Conservation (phyloP, 2,797 vertebrate species). For the Leptoclinus maculatus region DNA sequence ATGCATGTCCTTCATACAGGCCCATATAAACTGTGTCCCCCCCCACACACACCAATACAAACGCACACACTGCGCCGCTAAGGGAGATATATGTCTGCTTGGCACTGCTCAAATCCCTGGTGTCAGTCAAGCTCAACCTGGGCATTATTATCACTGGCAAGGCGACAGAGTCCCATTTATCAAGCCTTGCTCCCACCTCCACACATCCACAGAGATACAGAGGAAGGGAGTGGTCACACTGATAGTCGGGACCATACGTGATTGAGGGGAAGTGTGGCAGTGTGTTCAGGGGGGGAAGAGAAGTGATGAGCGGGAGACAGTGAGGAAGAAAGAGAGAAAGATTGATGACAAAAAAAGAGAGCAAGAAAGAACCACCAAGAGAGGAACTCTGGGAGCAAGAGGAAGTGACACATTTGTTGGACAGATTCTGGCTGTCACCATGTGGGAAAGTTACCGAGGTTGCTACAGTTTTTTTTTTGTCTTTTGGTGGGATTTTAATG, state of each 20-base stretch:
- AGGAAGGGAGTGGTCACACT: slow-evolving; percentile 58
- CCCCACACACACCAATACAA: slow-evolving; percentile 23
- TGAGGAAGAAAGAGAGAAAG: slow-evolving; percentile 37
- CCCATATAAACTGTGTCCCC: slow-evolving; percentile 29
- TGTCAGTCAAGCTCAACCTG: slow-evolving; percentile 83
- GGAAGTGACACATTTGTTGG: slow-evolving; percentile 58
- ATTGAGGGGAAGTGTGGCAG: slow-evolving; percentile 40
- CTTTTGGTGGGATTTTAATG: neutral
- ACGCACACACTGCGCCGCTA: slow-evolving; percentile 37
- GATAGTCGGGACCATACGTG: slow-evolving; percentile 41
- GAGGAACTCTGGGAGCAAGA: slow-evolving; percentile 27
- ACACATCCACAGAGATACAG: slow-evolving; percentile 60
- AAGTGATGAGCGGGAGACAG: slow-evolving; percentile 43
- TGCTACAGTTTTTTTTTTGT: neutral
- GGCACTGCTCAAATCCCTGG: slow-evolving; percentile 76
- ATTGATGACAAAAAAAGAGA: slow-evolving; percentile 47
- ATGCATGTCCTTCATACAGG: slow-evolving; percentile 70
- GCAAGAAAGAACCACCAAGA: slow-evolving; percentile 15
- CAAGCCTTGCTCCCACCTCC: slow-evolving; percentile 61
- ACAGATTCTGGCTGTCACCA: slow-evolving; percentile 52
- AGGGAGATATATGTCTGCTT: slow-evolving; percentile 75
- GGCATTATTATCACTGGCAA: slow-evolving; percentile 80
- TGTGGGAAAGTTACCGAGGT: slow-evolving; percentile 32
- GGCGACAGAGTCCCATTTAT: slow-evolving; percentile 78
- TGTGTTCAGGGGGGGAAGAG: slow-evolving; percentile 32